Evolutionary conservation across 2,888 invertebrate species (phyloP).

Genomic region (Chrysotoxum bicinctum): DNA sequence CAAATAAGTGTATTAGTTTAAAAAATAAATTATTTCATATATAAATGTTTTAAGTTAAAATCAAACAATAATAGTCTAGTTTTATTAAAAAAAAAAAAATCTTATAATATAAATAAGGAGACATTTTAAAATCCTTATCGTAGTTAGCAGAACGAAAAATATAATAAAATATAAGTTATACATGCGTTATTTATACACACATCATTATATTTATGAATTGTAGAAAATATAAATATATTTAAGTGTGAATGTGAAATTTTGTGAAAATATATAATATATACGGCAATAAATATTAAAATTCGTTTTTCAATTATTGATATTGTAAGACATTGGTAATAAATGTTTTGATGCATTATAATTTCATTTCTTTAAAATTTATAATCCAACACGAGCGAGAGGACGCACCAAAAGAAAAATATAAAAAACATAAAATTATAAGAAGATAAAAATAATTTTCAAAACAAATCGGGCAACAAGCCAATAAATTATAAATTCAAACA

Average conservation of each 20-base stretch:
- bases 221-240: constrained; percentile 28
- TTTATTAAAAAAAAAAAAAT: neutral
- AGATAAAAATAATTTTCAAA: constrained; percentile 20
- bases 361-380: neutral
- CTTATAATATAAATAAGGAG: constrained; percentile 5
- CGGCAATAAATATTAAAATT: constrained; percentile 45
- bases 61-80: constrained; percentile 56
- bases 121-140: constrained; percentile 31
- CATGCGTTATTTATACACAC: constrained; percentile 35
- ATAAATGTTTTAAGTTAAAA: constrained; percentile 13
- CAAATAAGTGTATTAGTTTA: neutral
- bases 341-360: constrained; percentile 3
- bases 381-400: neutral
- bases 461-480: constrained; percentile 46
- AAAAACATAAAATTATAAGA: neutral
- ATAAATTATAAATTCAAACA: constrained; percentile 29
- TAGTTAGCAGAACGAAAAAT: constrained; percentile 47
- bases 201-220: constrained; percentile 37
- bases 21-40: neutral
- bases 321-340: neutral
- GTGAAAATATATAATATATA: constrained; percentile 36
- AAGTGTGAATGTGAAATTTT: constrained; percentile 46
- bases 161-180: constrained; percentile 59
- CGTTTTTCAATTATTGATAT: neutral
- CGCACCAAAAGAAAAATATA: neutral